A percentile compares a stretch with the other conserved stretches of the same genome.
These are phyloP conservation scores for Crypturellus undulatus DNA, from an alignment of 2,113 vertebrate genomes.

Conservation along the genomic window DNA sequence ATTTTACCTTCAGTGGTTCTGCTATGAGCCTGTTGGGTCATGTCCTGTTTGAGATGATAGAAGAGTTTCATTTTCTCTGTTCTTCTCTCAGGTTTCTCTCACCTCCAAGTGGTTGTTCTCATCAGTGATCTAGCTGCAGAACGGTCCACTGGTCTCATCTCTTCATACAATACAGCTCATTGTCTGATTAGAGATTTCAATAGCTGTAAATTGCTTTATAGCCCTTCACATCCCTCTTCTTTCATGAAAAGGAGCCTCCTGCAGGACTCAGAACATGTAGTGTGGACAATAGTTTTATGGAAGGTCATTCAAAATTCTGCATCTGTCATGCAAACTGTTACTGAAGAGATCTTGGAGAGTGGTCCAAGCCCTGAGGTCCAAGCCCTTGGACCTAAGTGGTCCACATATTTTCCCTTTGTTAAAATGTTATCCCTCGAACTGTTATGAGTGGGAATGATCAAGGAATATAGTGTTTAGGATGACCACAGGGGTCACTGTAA, in stretches of 20 bases:
- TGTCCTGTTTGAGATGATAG: neutral
- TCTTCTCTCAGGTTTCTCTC: neutral
- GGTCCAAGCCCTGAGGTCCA: no score
- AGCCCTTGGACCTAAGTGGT: neutral
- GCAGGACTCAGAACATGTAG: neutral
- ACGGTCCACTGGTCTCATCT: neutral
- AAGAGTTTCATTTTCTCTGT: neutral
- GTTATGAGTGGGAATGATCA: neutral
- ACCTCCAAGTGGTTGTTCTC: neutral
- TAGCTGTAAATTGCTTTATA: neutral
- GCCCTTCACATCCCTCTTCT: neutral
- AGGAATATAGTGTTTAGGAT: neutral
- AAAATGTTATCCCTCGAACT: neutral
- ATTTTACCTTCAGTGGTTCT: neutral
- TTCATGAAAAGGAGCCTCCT: neutral
- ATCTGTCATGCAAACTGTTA: neutral
- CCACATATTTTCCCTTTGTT: neutral
- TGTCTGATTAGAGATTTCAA: neutral
- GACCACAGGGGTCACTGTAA: neutral
- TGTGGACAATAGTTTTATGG: neutral
- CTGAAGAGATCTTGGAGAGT: neutral
- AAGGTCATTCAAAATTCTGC: neutral
- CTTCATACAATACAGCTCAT: neutral
- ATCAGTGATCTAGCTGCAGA: neutral
- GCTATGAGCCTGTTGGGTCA: neutral